Evolutionary conservation across 2,888 invertebrate species (phyloP).

Genomic region (Ochropleura leucogaster): DNA sequence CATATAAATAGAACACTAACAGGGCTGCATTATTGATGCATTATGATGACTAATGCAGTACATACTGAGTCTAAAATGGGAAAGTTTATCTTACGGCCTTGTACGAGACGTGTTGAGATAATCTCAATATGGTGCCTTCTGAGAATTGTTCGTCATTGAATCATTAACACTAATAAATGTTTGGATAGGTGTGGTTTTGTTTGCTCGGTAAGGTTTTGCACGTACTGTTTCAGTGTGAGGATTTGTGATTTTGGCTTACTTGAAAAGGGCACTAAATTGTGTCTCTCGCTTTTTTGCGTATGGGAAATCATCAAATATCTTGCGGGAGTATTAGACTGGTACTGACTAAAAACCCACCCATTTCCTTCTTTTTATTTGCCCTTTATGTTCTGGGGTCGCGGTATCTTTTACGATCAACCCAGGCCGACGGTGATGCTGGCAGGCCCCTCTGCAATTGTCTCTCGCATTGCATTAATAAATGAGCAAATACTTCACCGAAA

Average conservation of each 20-base stretch:
- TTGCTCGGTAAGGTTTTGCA: neutral
- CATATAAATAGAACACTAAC: slow-evolving; percentile 43
- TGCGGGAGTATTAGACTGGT: too few relatives aligned
- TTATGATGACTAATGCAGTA: slow-evolving; percentile 54
- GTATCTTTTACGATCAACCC: too few relatives aligned
- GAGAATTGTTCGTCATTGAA: slow-evolving; percentile 53
- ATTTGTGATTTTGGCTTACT: neutral
- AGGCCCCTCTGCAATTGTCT: too few relatives aligned
- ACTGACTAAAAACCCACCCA: too few relatives aligned
- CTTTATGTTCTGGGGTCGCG: too few relatives aligned
- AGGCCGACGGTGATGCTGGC: too few relatives aligned
- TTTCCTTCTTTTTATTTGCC: too few relatives aligned
- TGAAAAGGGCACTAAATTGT: neutral
- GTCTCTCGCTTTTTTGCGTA: too few relatives aligned
- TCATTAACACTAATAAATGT: slow-evolving; percentile 29
- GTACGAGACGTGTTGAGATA: slow-evolving; percentile 39
- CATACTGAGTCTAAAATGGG: slow-evolving; percentile 42
- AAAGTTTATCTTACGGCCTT: slow-evolving; percentile 59
- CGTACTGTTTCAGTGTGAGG: neutral
- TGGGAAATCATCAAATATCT: too few relatives aligned
- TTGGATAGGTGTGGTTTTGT: slow-evolving; percentile 15
- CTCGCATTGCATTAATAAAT: neutral
- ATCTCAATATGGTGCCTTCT: slow-evolving; percentile 51
- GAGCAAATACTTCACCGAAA: neutral
- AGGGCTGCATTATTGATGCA: slow-evolving; percentile 50